A percentile compares a stretch with the other conserved stretches of the same genome.
These are phyloP conservation scores for Agapornis roseicollis DNA, from an alignment of 2,113 vertebrate species.

Conservation along the genomic window DNA sequence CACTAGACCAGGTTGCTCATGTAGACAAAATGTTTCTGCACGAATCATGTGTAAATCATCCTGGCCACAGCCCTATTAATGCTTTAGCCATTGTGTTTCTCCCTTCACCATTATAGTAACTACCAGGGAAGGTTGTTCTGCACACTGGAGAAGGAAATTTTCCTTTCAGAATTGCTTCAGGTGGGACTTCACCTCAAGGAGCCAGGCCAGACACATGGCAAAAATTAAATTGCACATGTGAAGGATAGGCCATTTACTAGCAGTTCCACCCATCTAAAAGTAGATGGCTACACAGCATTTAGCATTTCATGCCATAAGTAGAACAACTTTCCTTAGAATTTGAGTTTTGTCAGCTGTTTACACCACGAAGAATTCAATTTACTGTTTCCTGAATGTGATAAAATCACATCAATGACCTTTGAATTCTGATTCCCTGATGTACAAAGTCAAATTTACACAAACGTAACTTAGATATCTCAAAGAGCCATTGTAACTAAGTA, in stretches of 20 bases:
- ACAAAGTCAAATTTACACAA: background rate
- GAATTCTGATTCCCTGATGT: background rate
- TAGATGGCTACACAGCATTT: background rate
- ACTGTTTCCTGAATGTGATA: background rate
- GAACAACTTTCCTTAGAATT: background rate
- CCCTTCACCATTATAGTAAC: background rate
- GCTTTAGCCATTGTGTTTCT: background rate
- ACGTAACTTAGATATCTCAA: background rate
- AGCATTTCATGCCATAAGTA: background rate
- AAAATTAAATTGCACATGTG: background rate
- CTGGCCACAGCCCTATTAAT: background rate
- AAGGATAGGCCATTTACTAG: background rate
- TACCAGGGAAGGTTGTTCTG: background rate
- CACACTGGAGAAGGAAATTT: background rate
- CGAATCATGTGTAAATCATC: background rate
- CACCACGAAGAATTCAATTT: background rate
- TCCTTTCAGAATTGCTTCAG: background rate
- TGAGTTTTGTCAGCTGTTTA: background rate
- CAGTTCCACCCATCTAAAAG: background rate
- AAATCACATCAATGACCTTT: background rate
- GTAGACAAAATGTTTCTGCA: background rate
- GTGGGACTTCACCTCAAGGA: background rate
- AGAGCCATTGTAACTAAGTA: background rate
- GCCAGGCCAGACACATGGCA: background rate
- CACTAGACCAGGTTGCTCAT: background rate